Percentiles rank a stretch among this genome's conserved stretches.
Evolutionary conservation across 2,888 invertebrate genomes (phyloP).

Genomic region (Meganola albula): DNA sequence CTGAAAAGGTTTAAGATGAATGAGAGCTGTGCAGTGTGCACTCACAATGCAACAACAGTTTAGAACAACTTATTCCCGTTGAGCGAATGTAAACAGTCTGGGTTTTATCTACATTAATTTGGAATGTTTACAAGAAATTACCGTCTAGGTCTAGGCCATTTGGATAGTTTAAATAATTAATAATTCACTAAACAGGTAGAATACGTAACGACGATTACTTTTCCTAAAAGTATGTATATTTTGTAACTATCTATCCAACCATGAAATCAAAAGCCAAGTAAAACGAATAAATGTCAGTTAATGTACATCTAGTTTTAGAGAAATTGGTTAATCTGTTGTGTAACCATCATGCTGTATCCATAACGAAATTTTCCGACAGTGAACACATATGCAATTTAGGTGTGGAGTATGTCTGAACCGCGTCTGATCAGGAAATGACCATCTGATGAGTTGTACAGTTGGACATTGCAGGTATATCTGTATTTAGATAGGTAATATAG

Average conservation of each 20-base stretch:
- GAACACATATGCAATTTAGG: slow-evolving; percentile 34
- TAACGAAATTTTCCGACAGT: slow-evolving; percentile 30
- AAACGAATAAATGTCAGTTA: too few species aligned
- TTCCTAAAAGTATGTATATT: too few species aligned
- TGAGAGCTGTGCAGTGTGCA: slow-evolving; percentile 50
- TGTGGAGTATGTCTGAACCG: slow-evolving; percentile 48
- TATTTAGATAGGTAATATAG: too few species aligned
- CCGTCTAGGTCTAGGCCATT: slow-evolving; percentile 20
- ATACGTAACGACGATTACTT: too few species aligned
- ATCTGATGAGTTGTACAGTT: slow-evolving; percentile 59
- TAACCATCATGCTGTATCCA: slow-evolving; percentile 11
- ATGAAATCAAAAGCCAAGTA: too few species aligned
- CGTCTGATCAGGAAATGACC: slow-evolving; percentile 66
- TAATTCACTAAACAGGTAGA: too few species aligned
- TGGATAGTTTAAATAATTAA: too few species aligned
- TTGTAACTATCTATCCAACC: too few species aligned
- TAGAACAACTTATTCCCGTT: slow-evolving; percentile 65
- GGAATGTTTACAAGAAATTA: slow-evolving; percentile 34
- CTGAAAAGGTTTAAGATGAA: slow-evolving; percentile 73
- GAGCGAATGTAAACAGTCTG: slow-evolving; percentile 58
- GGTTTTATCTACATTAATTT: slow-evolving; percentile 50
- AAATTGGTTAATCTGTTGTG: too few species aligned
- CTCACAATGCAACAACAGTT: slow-evolving; percentile 66
- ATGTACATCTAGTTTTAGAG: too few species aligned
- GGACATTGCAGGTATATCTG: slow-evolving; percentile 30